A percentile compares a stretch with the other conserved stretches of the same genome.
phyloP scores from a whole-genome alignment of 2,113 vertebrate genomes.

The Heteronetta atricapilla region DNA sequence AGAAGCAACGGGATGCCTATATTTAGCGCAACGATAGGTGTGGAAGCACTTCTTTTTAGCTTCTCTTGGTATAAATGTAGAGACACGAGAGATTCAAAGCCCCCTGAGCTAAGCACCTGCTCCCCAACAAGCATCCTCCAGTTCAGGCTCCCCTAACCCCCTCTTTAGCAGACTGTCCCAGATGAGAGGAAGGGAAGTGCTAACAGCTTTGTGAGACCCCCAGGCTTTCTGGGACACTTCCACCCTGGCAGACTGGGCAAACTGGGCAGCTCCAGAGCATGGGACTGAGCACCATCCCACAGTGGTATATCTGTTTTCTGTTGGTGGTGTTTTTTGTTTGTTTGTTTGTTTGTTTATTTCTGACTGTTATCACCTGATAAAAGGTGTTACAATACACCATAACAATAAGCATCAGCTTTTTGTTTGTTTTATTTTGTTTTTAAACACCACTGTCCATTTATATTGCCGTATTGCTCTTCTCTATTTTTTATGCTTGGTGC shows the following conservation, averaged over 20 bases:
- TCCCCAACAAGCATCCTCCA: not conserved
- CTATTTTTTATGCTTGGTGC: not conserved
- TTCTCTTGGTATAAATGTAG: conserved; percentile 31
- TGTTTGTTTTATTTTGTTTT: not conserved
- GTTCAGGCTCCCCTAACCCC: not conserved
- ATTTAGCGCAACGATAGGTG: conserved; percentile 5
- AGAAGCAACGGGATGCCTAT: conserved; percentile 12
- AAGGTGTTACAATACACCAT: not conserved
- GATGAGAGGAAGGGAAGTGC: not conserved
- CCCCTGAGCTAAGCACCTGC: not conserved
- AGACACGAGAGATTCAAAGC: not conserved
- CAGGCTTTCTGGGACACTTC: not conserved
- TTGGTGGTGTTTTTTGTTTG: too few species aligned
- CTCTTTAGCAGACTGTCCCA: not conserved
- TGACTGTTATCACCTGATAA: not conserved
- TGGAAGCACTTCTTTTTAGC: conserved; percentile 4
- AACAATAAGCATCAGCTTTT: not conserved
- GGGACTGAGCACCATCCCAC: not conserved
- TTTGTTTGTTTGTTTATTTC: not conserved
- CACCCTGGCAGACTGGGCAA: not conserved
- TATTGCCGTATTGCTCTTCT: not conserved
- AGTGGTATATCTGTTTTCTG: not conserved
- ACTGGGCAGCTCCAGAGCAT: not conserved
- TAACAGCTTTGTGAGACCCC: not conserved
- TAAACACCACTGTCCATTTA: not conserved